phyloP scores from a whole-genome alignment of 1,140 invertebrate species.

The Bacillus rossius region DNA sequence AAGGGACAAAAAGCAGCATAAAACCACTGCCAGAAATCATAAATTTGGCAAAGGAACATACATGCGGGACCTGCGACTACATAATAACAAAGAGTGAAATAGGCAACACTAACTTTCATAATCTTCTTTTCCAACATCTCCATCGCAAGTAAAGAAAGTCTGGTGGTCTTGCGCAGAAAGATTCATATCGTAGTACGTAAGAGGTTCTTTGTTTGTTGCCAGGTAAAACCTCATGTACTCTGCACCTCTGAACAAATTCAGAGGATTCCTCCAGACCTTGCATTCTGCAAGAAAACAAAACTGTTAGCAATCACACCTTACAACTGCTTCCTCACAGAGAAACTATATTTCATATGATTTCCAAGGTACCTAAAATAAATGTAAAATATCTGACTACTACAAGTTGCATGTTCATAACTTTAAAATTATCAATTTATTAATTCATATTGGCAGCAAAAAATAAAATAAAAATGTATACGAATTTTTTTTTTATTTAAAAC shows the following conservation, averaged over 20 bases:
- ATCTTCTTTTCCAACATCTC: slow-evolving; percentile 82
- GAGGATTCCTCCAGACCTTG: slow-evolving; percentile 97
- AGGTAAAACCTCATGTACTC: slow-evolving; percentile 93
- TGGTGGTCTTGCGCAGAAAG: slow-evolving; percentile 98
- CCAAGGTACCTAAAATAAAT: background rate
- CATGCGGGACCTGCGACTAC: too few relatives aligned
- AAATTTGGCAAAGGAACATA: too few relatives aligned
- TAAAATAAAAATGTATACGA: too few relatives aligned
- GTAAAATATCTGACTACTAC: background rate
- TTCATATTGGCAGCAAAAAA: too few relatives aligned
- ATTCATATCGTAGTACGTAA: slow-evolving; percentile 99
- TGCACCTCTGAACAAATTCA: slow-evolving; percentile 92
- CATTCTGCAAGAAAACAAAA: slow-evolving; percentile 60
- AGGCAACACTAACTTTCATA: slow-evolving; percentile 67
- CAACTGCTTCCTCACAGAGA: background rate
- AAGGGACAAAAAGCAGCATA: too few relatives aligned
- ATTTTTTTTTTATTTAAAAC: too few relatives aligned
- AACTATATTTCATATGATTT: background rate
- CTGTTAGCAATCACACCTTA: background rate
- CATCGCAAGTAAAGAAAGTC: slow-evolving; percentile 95
- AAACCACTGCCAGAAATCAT: too few relatives aligned
- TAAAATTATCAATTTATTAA: too few relatives aligned
- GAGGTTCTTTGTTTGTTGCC: slow-evolving; percentile 88
- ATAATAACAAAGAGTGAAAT: too few relatives aligned
- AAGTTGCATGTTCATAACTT: too few relatives aligned